A percentile compares a stretch with the other conserved stretches of the same genome.
Evolutionary conservation across 1,140 invertebrate species (phyloP).

Genomic region (Hylaeus anthracinus): DNA sequence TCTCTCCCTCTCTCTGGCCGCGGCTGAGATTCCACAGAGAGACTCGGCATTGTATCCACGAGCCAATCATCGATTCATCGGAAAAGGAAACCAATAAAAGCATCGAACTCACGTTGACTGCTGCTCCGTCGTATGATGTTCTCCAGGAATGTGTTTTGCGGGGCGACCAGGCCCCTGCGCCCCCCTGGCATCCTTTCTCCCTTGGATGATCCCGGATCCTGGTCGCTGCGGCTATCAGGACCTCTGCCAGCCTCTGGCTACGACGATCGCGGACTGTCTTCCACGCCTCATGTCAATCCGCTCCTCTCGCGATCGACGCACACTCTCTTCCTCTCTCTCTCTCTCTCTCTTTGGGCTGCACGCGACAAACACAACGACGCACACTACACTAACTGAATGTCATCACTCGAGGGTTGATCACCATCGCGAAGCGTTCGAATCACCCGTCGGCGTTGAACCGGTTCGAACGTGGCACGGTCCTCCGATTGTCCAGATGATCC

Average conservation of each 20-base stretch:
- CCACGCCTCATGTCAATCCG: conserved; percentile 32
- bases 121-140: conserved; percentile 99
- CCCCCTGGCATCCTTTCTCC: conserved; percentile 93
- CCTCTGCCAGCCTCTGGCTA: conserved; percentile 51
- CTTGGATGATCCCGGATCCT: conserved; percentile 64
- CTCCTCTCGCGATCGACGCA: background rate
- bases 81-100: conserved; percentile 32
- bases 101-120: conserved; percentile 94
- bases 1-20: background rate
- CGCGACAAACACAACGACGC: conserved; percentile 12
- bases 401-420: conserved; percentile 26
- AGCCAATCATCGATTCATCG: conserved; percentile 24
- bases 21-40: background rate
- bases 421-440: conserved; percentile 23
- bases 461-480: conserved; percentile 6
- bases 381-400: conserved; percentile 49
- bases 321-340: background rate
- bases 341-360: background rate
- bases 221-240: conserved; percentile 64
- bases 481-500: background rate
- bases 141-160: conserved; percentile 99
- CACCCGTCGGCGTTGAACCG: conserved; percentile 17
- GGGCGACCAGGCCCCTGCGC: conserved; percentile 98
- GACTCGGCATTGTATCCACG: background rate
- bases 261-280: conserved; percentile 28